These are phyloP conservation scores for Montipora capitata DNA, from an alignment of 92 coral and sea anemone genomes.

Conservation along the genomic window DNA sequence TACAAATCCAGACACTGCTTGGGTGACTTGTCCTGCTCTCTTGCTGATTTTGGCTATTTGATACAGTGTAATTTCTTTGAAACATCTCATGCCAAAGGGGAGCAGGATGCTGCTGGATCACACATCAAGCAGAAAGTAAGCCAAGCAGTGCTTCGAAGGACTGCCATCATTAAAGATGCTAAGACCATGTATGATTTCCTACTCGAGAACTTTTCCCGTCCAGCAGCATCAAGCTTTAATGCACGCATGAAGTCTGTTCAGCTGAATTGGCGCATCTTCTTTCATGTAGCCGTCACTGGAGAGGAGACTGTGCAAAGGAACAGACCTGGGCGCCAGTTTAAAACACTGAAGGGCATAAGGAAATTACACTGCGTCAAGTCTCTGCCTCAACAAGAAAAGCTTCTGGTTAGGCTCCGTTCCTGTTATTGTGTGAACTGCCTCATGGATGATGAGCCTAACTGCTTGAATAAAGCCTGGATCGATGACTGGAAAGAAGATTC, in stretches of 20 bases:
- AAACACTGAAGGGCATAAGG: conserved; percentile 49
- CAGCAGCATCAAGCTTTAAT: conserved; percentile 43
- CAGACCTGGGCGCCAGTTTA: conserved; percentile 36
- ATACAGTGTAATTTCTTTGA: conserved; percentile 55
- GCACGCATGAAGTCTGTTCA: conserved; percentile 20
- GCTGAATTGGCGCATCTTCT: conserved; percentile 44
- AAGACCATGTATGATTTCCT: conserved; percentile 41
- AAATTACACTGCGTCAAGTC: conserved; percentile 54
- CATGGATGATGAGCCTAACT: conserved; percentile 57
- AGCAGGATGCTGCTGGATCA: conserved; percentile 74
- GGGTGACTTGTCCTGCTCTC: conserved; percentile 66
- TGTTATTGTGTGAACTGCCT: conserved; percentile 64
- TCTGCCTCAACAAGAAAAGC: conserved; percentile 60
- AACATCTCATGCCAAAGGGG: conserved; percentile 69
- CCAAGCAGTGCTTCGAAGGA: conserved; percentile 56
- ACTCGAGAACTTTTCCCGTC: conserved; percentile 33
- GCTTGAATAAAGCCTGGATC: conserved; percentile 55
- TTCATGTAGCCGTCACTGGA: too few species aligned
- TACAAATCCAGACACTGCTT: conserved; percentile 59
- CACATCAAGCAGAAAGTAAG: conserved; percentile 54
- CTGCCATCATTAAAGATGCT: conserved; percentile 47
- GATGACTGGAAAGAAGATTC: conserved; percentile 63
- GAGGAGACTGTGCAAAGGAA: conserved; percentile 53
- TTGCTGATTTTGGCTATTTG: conserved; percentile 55
- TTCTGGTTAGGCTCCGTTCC: conserved; percentile 48